phyloP scores from a whole-genome alignment of 1,140 invertebrate genomes.

The Bombus vancouverensis region DNA sequence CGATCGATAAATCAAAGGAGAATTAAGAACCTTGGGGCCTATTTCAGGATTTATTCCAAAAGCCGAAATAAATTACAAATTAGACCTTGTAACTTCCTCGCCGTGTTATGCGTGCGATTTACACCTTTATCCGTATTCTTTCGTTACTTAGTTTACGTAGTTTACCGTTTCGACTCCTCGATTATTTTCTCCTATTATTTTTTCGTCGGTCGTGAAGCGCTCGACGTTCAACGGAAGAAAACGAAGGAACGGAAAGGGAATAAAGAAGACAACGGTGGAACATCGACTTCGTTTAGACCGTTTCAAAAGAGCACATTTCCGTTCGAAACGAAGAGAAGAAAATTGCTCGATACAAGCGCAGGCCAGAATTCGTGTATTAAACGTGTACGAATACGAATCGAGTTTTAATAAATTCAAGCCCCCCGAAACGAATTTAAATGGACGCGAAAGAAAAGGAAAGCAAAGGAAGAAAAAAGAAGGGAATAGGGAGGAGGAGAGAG shows the following conservation, averaged over 20 bases:
- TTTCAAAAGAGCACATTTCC: neutral
- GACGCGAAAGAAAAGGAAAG: neutral
- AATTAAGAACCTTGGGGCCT: too few relatives aligned
- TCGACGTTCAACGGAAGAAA: neutral
- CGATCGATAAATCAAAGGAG: too few relatives aligned
- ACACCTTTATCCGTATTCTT: neutral
- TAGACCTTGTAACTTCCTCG: neutral
- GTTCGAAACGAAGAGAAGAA: neutral
- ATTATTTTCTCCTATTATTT: neutral
- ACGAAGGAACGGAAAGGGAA: neutral
- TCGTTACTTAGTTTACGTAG: too few relatives aligned
- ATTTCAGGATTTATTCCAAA: too few relatives aligned
- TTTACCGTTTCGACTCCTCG: neutral
- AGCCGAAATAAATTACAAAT: too few relatives aligned
- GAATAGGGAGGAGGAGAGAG: too few relatives aligned
- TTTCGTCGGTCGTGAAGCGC: neutral
- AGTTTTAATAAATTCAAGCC: constrained; percentile 12
- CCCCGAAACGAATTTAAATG: neutral
- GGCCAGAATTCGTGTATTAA: neutral
- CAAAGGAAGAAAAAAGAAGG: neutral
- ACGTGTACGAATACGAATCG: neutral
- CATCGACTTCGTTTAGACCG: neutral
- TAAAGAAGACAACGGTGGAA: neutral
- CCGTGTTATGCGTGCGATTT: neutral
- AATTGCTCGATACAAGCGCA: neutral